Evolutionary conservation across 92 coral and sea anemone genomes (phyloP).

Genomic region (Actinernus sp.): DNA sequence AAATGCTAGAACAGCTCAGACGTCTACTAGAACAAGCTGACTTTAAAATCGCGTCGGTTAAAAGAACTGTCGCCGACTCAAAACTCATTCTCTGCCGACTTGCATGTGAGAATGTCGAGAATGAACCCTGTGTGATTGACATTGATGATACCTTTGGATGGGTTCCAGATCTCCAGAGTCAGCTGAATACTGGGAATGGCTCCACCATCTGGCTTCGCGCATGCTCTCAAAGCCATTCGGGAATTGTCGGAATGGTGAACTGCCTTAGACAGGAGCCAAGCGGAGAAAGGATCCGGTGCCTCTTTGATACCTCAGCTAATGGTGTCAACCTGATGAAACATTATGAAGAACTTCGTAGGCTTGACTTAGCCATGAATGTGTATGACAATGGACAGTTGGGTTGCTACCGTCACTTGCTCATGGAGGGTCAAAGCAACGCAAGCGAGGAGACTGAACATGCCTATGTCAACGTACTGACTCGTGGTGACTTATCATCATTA

Average conservation of each 20-base stretch:
- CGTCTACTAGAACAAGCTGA: constrained; percentile 38
- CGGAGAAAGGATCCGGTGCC: constrained; percentile 86
- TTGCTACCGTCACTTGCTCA: constrained; percentile 71
- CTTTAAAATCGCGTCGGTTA: constrained; percentile 55
- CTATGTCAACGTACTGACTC: constrained; percentile 84
- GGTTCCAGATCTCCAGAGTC: constrained; percentile 69
- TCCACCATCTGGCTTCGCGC: constrained; percentile 73
- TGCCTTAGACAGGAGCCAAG: constrained; percentile 80
- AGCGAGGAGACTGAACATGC: constrained; percentile 85
- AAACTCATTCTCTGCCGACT: constrained; percentile 67
- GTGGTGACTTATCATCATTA: constrained; percentile 83
- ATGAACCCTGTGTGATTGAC: constrained; percentile 54
- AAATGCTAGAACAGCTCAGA: constrained; percentile 13
- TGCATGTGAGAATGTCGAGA: constrained; percentile 33
- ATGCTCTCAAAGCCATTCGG: constrained; percentile 43
- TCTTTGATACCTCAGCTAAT: constrained; percentile 49
- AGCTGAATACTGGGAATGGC: constrained; percentile 44
- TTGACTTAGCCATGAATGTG: constrained; percentile 84
- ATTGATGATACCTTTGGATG: constrained; percentile 76
- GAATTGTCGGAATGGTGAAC: constrained; percentile 88
- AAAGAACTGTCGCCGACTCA: constrained; percentile 42
- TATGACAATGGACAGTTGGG: constrained; percentile 58
- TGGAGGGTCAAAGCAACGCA: constrained; percentile 37
- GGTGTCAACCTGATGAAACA: constrained; percentile 35
- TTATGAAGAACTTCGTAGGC: constrained; percentile 37